These are phyloP conservation scores for Gibbula magus DNA, from an alignment of 2,888 invertebrate species.

Conservation along the genomic window DNA sequence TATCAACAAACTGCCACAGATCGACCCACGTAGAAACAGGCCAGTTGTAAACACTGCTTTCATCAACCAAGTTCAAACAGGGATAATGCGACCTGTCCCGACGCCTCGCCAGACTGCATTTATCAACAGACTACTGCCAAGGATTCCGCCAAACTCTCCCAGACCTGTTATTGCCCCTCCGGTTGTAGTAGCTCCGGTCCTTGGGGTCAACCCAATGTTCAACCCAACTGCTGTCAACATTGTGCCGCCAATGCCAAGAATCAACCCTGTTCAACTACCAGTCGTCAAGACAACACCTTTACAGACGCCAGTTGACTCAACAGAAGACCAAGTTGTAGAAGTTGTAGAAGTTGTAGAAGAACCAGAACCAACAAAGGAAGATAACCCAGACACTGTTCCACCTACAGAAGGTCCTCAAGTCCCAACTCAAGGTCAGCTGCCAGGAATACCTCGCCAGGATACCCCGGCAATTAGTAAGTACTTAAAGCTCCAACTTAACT, in stretches of 20 bases:
- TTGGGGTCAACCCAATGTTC: neutral
- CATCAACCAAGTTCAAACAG: neutral
- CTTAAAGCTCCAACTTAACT: no score
- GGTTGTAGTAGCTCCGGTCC: neutral
- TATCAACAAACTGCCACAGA: neutral
- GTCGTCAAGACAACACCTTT: no score
- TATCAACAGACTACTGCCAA: neutral
- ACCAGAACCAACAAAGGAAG: no score
- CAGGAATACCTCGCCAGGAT: no score
- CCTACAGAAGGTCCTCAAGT: no score
- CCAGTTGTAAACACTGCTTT: neutral
- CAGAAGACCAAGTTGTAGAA: no score
- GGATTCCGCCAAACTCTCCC: slow-evolving; percentile 4
- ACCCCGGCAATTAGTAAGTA: no score
- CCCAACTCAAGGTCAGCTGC: no score
- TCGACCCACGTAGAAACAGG: neutral
- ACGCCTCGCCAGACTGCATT: neutral
- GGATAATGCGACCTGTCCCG: neutral
- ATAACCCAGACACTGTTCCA: no score
- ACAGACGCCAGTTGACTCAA: no score
- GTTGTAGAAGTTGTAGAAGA: no score
- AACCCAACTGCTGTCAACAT: neutral
- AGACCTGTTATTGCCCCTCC: slow-evolving; percentile 14
- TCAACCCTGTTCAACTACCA: neutral
- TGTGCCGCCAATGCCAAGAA: neutral